Conservation (phyloP, 2,797 vertebrate species). For the Ambastaia sidthimunki region DNA sequence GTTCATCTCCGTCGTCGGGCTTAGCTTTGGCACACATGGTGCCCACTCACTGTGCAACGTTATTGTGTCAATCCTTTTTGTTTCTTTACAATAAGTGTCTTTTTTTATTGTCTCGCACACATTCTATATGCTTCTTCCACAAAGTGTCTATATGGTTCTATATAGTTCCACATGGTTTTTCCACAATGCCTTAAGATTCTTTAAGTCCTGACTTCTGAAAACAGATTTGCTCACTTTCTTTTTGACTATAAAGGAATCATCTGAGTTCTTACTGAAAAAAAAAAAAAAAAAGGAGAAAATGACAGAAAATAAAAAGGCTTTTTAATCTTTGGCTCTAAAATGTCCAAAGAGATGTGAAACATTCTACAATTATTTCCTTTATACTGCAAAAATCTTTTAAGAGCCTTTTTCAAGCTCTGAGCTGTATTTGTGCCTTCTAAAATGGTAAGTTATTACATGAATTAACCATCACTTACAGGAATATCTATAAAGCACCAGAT, state of each 20-base stretch:
- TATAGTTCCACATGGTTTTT: slow-evolving; percentile 45
- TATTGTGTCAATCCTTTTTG: slow-evolving; percentile 17
- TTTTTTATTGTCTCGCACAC: slow-evolving; percentile 56
- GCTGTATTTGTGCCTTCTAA: background rate
- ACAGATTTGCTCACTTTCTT: slow-evolving; percentile 30
- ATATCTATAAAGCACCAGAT: slow-evolving; percentile 19
- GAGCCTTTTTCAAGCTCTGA: background rate
- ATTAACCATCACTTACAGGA: slow-evolving; percentile 7
- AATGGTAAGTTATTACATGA: background rate
- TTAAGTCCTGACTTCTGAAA: slow-evolving; percentile 49
- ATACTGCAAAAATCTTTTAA: background rate
- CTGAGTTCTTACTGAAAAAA: slow-evolving; percentile 21
- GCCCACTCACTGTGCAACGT: slow-evolving; percentile 17
- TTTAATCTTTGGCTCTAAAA: slow-evolving; percentile 9
- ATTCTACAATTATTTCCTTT: background rate
- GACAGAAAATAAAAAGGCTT: slow-evolving; percentile 30
- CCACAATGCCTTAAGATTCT: slow-evolving; percentile 54
- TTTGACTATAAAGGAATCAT: slow-evolving; percentile 39
- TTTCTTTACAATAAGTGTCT: background rate
- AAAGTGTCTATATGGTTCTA: too few relatives aligned
- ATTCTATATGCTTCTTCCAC: slow-evolving; percentile 23
- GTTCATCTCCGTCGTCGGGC: background rate
- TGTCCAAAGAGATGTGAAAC: background rate
- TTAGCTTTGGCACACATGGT: background rate
- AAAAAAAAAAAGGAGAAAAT: slow-evolving; percentile 21